These are phyloP conservation scores for Megalops cyprinoides DNA, from an alignment of 2,797 vertebrate species.

Conservation along the genomic window DNA sequence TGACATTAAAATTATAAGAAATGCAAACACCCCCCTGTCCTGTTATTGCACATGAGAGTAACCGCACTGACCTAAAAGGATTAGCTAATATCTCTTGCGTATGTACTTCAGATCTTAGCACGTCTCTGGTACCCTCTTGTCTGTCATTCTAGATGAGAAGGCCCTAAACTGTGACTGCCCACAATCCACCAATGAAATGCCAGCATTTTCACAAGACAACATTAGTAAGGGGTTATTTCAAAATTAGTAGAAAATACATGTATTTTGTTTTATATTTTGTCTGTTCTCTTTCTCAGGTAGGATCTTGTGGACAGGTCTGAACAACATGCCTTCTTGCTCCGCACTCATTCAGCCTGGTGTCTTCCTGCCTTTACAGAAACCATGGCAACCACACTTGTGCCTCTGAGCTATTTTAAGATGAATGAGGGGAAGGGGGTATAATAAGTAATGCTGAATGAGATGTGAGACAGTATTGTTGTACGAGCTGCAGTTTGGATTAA, in stretches of 20 bases:
- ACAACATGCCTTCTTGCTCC: neutral
- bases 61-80: neutral
- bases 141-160: too few relatives aligned
- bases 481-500: neutral
- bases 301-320: neutral
- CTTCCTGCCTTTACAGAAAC: neutral
- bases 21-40: neutral
- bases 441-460: neutral
- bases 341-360: neutral
- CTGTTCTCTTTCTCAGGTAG: neutral
- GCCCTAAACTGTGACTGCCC: too few relatives aligned
- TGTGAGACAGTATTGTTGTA: neutral
- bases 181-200: too few relatives aligned
- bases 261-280: too few relatives aligned
- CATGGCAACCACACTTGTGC: neutral
- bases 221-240: too few relatives aligned
- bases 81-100: neutral
- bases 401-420: constrained; percentile 15
- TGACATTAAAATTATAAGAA: constrained; percentile 29
- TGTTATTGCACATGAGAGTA: constrained; percentile 7
- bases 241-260: too few relatives aligned
- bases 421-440: neutral
- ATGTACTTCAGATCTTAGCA: neutral
- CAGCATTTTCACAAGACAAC: too few relatives aligned
- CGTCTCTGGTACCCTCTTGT: too few relatives aligned